phyloP scores from a whole-genome alignment of 2,113 vertebrate genomes.

The Paracanthobrama guichenoti region DNA sequence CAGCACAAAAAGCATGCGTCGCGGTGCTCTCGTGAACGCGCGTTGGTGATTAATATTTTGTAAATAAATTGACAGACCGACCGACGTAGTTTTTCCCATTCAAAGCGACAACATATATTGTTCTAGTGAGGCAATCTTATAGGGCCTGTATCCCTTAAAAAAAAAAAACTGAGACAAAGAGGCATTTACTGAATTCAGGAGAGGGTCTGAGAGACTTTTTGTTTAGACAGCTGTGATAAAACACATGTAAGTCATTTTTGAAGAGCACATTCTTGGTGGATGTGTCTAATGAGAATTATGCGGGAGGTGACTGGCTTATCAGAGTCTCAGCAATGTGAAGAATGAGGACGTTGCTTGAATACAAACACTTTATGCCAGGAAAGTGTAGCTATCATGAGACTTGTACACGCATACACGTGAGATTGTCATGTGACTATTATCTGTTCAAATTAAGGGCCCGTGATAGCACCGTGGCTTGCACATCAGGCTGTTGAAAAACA shows the following conservation, averaged over 20 bases:
- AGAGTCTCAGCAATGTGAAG: slow-evolving; percentile 20
- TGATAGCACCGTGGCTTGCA: neutral
- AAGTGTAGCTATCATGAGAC: neutral
- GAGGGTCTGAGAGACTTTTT: neutral
- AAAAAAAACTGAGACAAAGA: slow-evolving; percentile 17
- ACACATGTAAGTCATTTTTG: slow-evolving; percentile 43
- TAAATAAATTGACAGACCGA: too few relatives aligned
- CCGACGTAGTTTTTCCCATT: neutral
- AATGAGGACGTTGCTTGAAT: slow-evolving; percentile 9
- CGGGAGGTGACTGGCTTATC: slow-evolving; percentile 31
- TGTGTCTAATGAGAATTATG: slow-evolving; percentile 38
- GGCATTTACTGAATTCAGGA: neutral
- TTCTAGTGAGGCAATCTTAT: neutral
- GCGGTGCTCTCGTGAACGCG: too few relatives aligned
- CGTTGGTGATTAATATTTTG: too few relatives aligned
- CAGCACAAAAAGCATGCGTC: too few relatives aligned
- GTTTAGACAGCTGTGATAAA: slow-evolving; percentile 53
- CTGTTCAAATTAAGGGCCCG: neutral
- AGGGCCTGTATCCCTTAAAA: neutral
- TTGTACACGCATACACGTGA: neutral
- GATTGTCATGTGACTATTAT: slow-evolving; percentile 4
- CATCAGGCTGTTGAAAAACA: neutral
- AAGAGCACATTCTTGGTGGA: slow-evolving; percentile 41
- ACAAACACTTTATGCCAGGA: neutral
- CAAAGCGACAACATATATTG: neutral